Evolutionary conservation across 1,140 invertebrate species (phyloP).

Genomic region (Cherax destructor): DNA sequence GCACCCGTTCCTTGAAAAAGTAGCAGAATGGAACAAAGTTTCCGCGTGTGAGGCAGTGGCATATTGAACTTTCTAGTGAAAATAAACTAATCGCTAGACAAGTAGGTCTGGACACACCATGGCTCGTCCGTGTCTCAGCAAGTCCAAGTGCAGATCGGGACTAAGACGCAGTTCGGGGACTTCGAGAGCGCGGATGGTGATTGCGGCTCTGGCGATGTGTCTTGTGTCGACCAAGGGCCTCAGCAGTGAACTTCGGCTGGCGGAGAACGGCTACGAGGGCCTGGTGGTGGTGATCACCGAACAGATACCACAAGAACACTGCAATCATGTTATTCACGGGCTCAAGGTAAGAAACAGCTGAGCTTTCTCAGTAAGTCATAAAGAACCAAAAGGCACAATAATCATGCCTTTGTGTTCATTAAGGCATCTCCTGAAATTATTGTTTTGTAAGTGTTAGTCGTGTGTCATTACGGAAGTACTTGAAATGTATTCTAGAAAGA

Average conservation of each 20-base stretch:
- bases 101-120: background rate
- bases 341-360: conserved; percentile 11
- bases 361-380: no score
- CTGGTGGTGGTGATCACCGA: conserved; percentile 33
- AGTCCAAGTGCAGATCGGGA: background rate
- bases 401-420: no score
- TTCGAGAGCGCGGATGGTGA: conserved; percentile 3
- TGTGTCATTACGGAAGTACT: no score
- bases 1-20: background rate
- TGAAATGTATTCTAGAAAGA: no score
- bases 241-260: conserved; percentile 6
- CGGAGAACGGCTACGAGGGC: conserved; percentile 50
- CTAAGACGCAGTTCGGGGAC: background rate
- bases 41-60: background rate
- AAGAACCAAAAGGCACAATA: no score
- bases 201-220: background rate
- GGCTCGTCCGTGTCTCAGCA: background rate
- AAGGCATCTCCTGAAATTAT: no score
- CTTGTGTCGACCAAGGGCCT: background rate
- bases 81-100: background rate
- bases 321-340: conserved; percentile 33
- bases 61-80: background rate
- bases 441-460: no score
- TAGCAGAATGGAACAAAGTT: background rate
- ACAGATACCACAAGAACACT: conserved; percentile 30